A percentile compares a stretch with the other conserved stretches of the same genome.
Conservation (phyloP, 2,888 invertebrate genomes). For the Campoplex nolae region DNA sequence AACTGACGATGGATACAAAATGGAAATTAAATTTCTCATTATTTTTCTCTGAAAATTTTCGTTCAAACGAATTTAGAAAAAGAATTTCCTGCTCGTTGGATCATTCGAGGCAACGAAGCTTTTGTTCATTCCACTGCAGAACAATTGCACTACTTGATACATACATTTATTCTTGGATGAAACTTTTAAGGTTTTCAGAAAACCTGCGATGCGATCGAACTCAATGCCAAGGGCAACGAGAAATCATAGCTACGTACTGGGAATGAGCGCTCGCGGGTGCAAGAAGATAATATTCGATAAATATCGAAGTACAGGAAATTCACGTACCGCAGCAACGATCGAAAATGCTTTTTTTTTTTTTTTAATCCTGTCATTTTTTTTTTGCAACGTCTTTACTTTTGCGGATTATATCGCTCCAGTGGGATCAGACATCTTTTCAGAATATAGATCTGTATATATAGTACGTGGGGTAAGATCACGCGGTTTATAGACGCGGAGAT, state of each 20-base stretch:
- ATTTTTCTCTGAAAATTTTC: not conserved
- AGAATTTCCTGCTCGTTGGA: too few relatives aligned
- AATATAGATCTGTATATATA: constrained; percentile 30
- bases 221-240: constrained; percentile 52
- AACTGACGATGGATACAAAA: not conserved
- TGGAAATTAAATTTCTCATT: not conserved
- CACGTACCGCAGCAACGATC: constrained; percentile 43
- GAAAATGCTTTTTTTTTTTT: constrained; percentile 40
- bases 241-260: constrained; percentile 41
- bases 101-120: too few relatives aligned
- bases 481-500: constrained; percentile 48
- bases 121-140: not conserved
- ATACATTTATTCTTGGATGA: not conserved
- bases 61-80: too few relatives aligned
- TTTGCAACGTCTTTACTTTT: constrained; percentile 46
- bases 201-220: not conserved
- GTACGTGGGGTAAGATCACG: constrained; percentile 59
- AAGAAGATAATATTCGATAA: constrained; percentile 53
- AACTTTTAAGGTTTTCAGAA: not conserved
- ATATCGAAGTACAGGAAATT: constrained; percentile 45
- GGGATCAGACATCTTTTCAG: constrained; percentile 58
- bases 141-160: not conserved
- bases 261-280: constrained; percentile 48
- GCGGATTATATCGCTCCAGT: constrained; percentile 56
- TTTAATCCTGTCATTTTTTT: not conserved